Base-by-base conservation (phyloP, 2,113 vertebrate species). In the Ceyx melanurus region DNA sequence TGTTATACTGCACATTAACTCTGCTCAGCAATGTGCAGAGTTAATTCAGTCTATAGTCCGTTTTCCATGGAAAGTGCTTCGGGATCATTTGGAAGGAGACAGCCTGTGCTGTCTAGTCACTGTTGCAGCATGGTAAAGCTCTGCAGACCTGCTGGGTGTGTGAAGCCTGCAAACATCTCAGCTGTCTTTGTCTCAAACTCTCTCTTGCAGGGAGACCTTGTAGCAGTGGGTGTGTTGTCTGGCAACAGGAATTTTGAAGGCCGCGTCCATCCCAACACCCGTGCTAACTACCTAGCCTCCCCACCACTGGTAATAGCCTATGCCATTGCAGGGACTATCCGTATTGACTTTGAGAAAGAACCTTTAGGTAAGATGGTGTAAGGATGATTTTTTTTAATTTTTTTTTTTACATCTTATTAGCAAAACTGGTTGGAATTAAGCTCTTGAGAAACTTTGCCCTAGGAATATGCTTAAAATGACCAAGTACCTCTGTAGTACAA, bases 211-310 rank as follows among this genome's bases (percentile, higher is more conserved):
- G 98, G 98, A 73, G 98, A 99, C 88, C 98, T 99, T 2, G 98
- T 99, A 6, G 99, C 98, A 1, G 98, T 98, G 23, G 99, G 99
- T 3, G 95, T 99, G 17, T 96, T 99, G 2, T 99, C 99, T 80
- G 99, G 99, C 28, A 99, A 99, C 88, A 98, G 99, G 92, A 99
- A 99, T 97, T 99, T 99, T 17, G 99, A 99, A 97, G 99, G 99
- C 0, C 98, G 99, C 53, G 99, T 99, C 50, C 99, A 99, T 91
- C 99, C 99, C 81, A 99, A 99, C 91, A 99, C 99, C 21, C 98
- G 99, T 58, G 99, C 99, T 57, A 99, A 99, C 96, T 99, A 99
- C 89, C 96, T 99, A 79, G 98, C 99, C 6, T 99, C 99, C 6
- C 99, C 99, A 0, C 99, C 98, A 0, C 97, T 99, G 45, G 99